Evolutionary conservation across 1,140 invertebrate genomes (phyloP).

Genomic region (Melanaphis sacchari): DNA sequence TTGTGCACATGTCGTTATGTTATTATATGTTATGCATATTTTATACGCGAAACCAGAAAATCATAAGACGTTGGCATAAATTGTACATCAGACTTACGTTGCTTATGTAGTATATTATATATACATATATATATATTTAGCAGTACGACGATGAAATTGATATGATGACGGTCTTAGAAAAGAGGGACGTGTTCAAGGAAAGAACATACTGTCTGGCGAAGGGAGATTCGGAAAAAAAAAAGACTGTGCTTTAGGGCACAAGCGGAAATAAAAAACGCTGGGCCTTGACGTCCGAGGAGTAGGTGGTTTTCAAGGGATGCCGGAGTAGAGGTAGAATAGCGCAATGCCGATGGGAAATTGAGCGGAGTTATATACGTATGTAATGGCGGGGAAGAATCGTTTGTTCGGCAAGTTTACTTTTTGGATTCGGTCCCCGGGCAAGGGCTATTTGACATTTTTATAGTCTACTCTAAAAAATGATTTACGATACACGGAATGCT

Average conservation of each 20-base stretch:
- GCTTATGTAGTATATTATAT: background rate
- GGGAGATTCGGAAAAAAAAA: background rate
- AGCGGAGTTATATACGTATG: slow-evolving; percentile 37
- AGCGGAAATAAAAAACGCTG: background rate
- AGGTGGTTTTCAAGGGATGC: too few species aligned
- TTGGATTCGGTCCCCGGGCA: slow-evolving; percentile 53
- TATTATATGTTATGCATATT: background rate
- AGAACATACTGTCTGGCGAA: background rate
- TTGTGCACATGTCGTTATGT: background rate
- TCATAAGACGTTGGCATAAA: background rate
- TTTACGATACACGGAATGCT: slow-evolving; percentile 24
- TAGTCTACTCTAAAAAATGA: slow-evolving; percentile 56
- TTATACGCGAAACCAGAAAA: background rate
- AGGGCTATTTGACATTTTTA: slow-evolving; percentile 53
- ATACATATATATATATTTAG: background rate
- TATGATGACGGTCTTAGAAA: background rate
- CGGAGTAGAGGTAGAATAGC: background rate
- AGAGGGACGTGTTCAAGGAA: background rate
- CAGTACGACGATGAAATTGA: background rate
- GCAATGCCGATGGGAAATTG: slow-evolving; percentile 54
- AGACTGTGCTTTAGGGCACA: background rate
- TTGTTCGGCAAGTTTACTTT: slow-evolving; percentile 50
- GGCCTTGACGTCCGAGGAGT: background rate
- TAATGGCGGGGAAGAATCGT: slow-evolving; percentile 46
- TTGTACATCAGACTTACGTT: background rate